Evolutionary conservation across 2,113 vertebrate genomes (phyloP).

Genomic region (Cavia aperea): DNA sequence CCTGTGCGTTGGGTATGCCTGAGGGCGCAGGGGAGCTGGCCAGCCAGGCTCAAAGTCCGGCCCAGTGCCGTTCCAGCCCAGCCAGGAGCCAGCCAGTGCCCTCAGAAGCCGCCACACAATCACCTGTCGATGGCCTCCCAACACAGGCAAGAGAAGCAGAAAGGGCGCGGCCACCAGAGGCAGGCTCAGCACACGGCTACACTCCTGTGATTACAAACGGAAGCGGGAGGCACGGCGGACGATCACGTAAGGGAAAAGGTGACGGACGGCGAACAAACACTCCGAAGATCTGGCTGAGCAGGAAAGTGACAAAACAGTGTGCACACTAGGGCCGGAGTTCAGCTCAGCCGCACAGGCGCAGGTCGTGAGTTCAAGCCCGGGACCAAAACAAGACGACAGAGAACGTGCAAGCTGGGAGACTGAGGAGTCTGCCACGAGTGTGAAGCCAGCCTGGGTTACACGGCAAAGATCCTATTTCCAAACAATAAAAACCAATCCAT

Average conservation of each 20-base stretch:
- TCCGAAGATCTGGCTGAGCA: background rate
- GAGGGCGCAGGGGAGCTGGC: no score
- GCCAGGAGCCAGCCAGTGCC: background rate
- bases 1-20: background rate
- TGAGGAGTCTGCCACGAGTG: background rate
- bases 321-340: no score
- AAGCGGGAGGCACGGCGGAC: background rate
- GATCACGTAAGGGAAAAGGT: background rate
- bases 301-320: background rate
- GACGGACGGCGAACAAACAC: background rate
- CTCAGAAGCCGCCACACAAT: background rate
- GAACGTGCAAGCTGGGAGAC: background rate
- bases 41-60: background rate
- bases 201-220: background rate
- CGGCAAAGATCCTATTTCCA: background rate
- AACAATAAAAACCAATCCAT: background rate
- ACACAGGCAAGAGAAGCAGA: background rate
- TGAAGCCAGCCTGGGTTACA: background rate
- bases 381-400: no score
- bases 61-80: background rate
- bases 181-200: fast-evolving
- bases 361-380: no score
- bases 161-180: background rate
- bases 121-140: background rate
- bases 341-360: no score